Base-by-base conservation (phyloP, 2,797 vertebrate genomes). In the Phoeniculus purpureus region DNA sequence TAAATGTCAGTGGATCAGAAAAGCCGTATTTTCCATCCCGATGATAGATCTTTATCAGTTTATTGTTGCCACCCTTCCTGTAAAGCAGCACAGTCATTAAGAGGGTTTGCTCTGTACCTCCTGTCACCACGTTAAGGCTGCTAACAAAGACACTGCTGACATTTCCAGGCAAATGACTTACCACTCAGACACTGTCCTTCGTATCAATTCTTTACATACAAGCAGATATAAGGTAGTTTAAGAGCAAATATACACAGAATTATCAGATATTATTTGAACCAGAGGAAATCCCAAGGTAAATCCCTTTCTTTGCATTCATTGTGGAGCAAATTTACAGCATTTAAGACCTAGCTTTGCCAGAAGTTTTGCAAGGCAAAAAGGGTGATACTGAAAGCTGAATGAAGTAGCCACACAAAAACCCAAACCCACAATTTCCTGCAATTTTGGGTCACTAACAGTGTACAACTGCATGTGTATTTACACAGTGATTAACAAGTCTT, bases 51-150 rank as follows among this genome's bases (percentile, higher is more conserved):
- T 99, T 99, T 92, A 99, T 99, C 97, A 99, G 97, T 87, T 99
- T 99, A 97, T 99, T 99, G 97, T 99, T 99, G 84, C 99, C 99
- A 81, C 98, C 98, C 97, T 99, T 99, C 98, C 99, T 99, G 96
- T 77, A 97, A 96, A 85, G 80, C 18, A 59, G 91, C 22, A 94
- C 29, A 94, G 72, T 26, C 85, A 54, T 79, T 95, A 6, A 90
- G 89, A 86, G 70, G 34, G 81, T 90, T 91, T 74, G 23, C 58
- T 40, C 62, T 11, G 43, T 51, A 59, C 43, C 45, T 85, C 66
- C 68, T 50, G 64, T 12, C 58, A 71, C 81, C 67, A 43, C 20
- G 3, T 22, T 8, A 32, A 9, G 17, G 34, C 59, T 64, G 61
- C 62, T 78, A 43, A 91, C 58, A 58, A 72, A 81, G 77, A 61